phyloP scores from a whole-genome alignment of 2,797 vertebrate genomes.

The Pitangus sulphuratus region DNA sequence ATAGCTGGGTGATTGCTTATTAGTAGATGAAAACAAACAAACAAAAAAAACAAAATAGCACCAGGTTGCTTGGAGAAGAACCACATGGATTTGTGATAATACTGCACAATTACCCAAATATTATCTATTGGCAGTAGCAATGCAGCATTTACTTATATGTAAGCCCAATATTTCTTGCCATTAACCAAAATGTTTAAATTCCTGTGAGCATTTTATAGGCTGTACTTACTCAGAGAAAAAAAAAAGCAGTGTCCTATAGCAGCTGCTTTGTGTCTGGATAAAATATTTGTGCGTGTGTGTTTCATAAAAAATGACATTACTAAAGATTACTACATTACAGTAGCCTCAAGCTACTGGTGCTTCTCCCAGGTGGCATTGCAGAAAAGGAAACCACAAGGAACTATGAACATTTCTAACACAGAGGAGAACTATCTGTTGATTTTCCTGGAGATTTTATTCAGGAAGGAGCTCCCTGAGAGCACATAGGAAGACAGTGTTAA shows the following conservation, averaged over 20 bases:
- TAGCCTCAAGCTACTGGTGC: not conserved
- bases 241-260: fast-evolving
- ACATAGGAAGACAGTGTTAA: fast-evolving
- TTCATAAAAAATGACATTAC: not conserved
- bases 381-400: not conserved
- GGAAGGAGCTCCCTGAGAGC: not conserved
- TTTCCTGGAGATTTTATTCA: not conserved
- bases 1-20: not conserved
- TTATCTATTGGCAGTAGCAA: not conserved
- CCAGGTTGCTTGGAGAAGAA: not conserved
- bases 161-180: not conserved
- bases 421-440: not conserved
- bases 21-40: not conserved
- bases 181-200: not conserved
- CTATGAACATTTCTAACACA: not conserved
- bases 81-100: not conserved
- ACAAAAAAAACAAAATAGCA: not conserved
- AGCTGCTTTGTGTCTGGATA: not conserved
- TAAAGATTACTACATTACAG: not conserved
- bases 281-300: not conserved
- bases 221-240: not conserved
- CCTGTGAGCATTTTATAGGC: not conserved
- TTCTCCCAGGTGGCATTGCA: not conserved
- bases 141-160: not conserved
- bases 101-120: not conserved